Evolutionary conservation across 2,888 invertebrate genomes (phyloP), one percentile per base, ranked within the genome.

Genomic region (Glomeris marginata): DNA sequence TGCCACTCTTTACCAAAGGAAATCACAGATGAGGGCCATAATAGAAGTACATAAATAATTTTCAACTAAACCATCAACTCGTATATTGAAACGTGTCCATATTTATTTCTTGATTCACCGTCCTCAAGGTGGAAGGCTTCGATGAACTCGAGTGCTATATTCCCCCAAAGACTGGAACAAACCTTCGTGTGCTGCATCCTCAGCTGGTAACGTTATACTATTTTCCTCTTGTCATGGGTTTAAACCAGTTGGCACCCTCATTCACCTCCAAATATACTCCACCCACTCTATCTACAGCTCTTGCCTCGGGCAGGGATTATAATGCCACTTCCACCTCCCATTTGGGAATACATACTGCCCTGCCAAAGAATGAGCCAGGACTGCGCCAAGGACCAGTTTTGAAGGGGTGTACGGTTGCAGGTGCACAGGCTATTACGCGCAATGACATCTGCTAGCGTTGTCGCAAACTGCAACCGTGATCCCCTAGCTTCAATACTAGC

Each of bases 21-120:
- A 28, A 28, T 28, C 28, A 28, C 28, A 28, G 28, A 28, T 28
- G 28, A 28, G 28, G 28, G 28, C 84, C 33, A 72, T 74, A 45
- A 72, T 84, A 35, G 68, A 74, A 49, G 71, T 81, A 76, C 50
- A 77, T 55, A 54, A 48, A 38, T 51, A 60, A 66, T 81, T 2
- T 28, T 28, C 28, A 28, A 28, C 28, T 28, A 28, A 44, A 47
- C n/a, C 8, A 47, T 41, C 6, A 38, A 37, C 5, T 15, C 10
- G 2, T 11, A 21, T 22, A 48, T 18, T 45, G 16, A 16, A 45
- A 45, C 20, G 38, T 20, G n/a, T 34, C 6, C 2, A 11, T 2
- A 16, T 21, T 40, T 47, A 21, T 8, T 20, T n/a, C 13, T 38
- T 38, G 5, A 22, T 28, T 43, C 6, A 20, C 21, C 8, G 8